Evolutionary conservation across 2,888 invertebrate species (phyloP).

Genomic region (Tanytarsus gracilentus): DNA sequence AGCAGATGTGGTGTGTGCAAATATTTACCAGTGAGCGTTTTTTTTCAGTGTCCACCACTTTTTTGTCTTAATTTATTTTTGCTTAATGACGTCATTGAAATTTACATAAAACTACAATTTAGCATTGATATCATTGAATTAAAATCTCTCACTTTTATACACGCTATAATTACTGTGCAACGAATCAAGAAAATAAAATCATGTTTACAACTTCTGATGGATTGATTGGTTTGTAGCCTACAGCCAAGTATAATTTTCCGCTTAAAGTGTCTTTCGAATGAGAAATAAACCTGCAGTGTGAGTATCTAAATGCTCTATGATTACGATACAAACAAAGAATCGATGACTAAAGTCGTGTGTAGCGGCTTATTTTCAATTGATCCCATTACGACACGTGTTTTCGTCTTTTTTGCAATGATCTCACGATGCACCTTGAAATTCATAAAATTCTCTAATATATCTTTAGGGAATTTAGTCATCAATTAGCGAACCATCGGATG

Average conservation of each 20-base stretch:
- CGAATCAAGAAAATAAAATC: constrained; percentile 10
- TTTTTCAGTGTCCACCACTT: too few species aligned
- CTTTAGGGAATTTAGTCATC: neutral
- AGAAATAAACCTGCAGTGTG: too few species aligned
- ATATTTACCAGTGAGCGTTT: too few species aligned
- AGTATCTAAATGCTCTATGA: too few species aligned
- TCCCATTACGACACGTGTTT: constrained; percentile 5
- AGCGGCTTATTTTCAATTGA: neutral
- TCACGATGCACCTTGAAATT: neutral
- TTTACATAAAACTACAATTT: neutral
- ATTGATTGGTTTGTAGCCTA: constrained; percentile 13
- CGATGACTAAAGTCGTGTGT: too few species aligned
- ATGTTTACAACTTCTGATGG: constrained; percentile 17
- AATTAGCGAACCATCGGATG: too few species aligned
- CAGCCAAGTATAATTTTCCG: constrained; percentile 10
- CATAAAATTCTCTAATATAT: too few species aligned
- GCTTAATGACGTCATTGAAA: neutral
- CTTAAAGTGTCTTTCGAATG: too few species aligned
- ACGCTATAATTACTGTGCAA: constrained; percentile 12
- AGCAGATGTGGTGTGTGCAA: neutral
- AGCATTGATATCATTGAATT: neutral
- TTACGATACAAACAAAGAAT: neutral
- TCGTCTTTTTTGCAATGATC: neutral
- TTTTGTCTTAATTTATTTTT: too few species aligned
- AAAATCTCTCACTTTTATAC: neutral